Evolutionary conservation across 1,140 invertebrate species (phyloP).

Genomic region (Drosophila athabasca): DNA sequence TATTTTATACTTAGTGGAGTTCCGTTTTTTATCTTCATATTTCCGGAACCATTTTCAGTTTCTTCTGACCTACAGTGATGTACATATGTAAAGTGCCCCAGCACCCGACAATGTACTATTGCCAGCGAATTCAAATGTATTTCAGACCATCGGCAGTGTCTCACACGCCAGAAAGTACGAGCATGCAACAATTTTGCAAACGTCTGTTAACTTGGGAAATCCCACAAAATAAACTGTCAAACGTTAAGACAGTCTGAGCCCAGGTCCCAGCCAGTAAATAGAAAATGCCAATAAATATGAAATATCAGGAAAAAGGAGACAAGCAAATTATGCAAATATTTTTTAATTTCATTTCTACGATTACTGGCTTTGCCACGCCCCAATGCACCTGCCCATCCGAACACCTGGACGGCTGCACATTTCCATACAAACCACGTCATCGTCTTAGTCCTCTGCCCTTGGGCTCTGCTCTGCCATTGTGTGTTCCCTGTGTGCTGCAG

Average conservation of each 20-base stretch:
- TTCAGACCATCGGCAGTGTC: conserved; percentile 44
- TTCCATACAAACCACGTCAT: too few species aligned
- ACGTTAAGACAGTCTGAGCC: conserved; percentile 41
- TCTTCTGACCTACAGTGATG: too few species aligned
- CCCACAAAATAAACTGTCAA: conserved; percentile 66
- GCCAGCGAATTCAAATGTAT: conserved; percentile 18
- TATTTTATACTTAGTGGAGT: too few species aligned
- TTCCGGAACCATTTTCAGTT: too few species aligned
- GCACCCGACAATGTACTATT: conserved; percentile 11
- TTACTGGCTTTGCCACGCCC: conserved; percentile 51
- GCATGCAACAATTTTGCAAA: conserved; percentile 59
- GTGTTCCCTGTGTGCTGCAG: conserved; percentile 51
- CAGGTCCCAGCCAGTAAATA: conserved; percentile 51
- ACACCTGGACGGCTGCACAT: too few species aligned
- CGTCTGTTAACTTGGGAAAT: conserved; percentile 35
- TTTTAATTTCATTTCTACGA: conserved; percentile 24
- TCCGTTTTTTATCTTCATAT: too few species aligned
- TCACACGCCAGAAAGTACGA: conserved; percentile 31
- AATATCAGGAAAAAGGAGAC: conserved; percentile 21
- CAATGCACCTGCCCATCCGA: too few species aligned
- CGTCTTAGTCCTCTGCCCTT: too few species aligned
- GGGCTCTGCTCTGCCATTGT: conserved; percentile 14
- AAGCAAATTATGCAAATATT: conserved; percentile 62
- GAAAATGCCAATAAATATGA: conserved; percentile 69
- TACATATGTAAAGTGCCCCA: not conserved